Conservation (phyloP, 2,888 invertebrate genomes). For the Dicroscelio sp. region DNA sequence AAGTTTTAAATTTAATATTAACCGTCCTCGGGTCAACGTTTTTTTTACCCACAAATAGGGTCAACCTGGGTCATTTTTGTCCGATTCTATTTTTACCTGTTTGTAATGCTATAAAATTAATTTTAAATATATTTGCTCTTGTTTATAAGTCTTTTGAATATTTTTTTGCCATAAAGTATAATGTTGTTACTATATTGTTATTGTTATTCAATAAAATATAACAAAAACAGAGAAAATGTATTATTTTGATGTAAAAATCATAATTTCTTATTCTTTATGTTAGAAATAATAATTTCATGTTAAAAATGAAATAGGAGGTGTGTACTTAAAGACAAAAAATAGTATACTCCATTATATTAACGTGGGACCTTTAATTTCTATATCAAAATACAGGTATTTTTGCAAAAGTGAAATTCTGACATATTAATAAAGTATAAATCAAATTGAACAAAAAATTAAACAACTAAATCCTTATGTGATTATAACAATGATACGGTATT, state of each 20-base stretch:
- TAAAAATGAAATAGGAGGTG: conserved; percentile 2
- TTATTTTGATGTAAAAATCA: conserved; percentile 22
- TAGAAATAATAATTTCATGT: not conserved
- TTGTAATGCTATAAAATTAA: not conserved
- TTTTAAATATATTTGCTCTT: not conserved
- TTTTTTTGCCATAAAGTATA: not conserved
- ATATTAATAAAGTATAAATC: conserved; percentile 2
- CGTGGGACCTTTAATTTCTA: conserved; percentile 40
- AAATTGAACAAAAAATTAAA: conserved; percentile 34
- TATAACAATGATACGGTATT: conserved; percentile 32
- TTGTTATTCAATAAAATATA: conserved; percentile 23
- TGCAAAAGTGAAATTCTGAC: not conserved
- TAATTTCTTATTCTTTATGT: conserved; percentile 22
- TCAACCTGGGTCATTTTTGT: conserved; percentile 45
- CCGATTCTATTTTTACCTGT: conserved; percentile 12
- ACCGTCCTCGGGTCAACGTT: no score
- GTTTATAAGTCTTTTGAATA: not conserved
- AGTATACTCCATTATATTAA: conserved; percentile 8
- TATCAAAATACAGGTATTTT: conserved; percentile 37
- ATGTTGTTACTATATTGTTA: not conserved
- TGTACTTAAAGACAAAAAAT: conserved; percentile 44
- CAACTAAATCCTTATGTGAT: conserved; percentile 29
- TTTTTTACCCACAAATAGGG: conserved; percentile 25
- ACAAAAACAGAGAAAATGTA: conserved; percentile 23
- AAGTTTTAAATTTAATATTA: no score